These are phyloP conservation scores for Saxicola maurus DNA, from an alignment of 2,797 vertebrate species.

Conservation along the genomic window DNA sequence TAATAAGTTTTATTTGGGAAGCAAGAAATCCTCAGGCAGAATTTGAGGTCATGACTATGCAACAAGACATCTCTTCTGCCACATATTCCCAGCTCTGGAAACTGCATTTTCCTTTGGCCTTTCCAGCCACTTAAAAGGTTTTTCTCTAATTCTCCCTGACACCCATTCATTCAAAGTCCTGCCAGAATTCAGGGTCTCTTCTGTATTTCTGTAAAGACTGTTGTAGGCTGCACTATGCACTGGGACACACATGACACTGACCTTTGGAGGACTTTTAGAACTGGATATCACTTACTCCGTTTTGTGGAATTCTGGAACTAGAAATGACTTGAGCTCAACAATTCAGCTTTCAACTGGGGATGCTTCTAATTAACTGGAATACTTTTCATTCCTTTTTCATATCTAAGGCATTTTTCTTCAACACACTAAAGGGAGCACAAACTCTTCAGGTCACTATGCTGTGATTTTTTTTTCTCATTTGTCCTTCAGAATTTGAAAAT, in stretches of 20 bases:
- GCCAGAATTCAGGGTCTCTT: background rate
- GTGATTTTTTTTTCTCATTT: background rate
- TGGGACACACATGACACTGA: background rate
- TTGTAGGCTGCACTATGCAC: background rate
- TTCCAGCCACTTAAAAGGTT: background rate
- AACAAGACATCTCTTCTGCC: background rate
- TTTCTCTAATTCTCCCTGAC: background rate
- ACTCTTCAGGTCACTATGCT: rapidly evolving
- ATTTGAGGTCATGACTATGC: background rate
- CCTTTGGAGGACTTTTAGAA: background rate
- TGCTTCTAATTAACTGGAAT: background rate
- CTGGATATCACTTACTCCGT: background rate
- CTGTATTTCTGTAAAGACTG: background rate
- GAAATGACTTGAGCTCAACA: background rate
- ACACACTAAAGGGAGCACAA: background rate
- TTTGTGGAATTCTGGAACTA: background rate
- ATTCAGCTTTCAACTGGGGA: background rate
- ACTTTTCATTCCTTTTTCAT: background rate
- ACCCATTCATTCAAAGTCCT: background rate
- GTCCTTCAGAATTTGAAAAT: background rate
- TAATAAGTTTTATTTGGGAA: background rate
- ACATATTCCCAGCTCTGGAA: background rate
- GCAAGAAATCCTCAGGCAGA: background rate
- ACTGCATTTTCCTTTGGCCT: background rate
- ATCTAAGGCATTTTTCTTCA: background rate